Percentiles rank a stretch among this genome's conserved stretches.
phyloP scores from a whole-genome alignment of 2,113 vertebrate genomes.

The Scartelaos histophorus region DNA sequence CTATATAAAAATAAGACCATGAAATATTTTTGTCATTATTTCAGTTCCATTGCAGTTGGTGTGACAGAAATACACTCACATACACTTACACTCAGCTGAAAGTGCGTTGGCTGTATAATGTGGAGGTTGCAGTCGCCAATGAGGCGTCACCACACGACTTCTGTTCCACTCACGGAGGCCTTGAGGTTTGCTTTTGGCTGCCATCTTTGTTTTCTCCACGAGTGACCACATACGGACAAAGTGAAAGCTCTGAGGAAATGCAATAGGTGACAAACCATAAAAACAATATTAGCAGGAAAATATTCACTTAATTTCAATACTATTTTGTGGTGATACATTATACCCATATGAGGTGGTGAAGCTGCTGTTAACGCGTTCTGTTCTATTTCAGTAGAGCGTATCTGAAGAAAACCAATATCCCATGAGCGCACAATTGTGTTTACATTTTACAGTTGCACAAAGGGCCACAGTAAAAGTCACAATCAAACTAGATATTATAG shows the following conservation, averaged over 20 bases:
- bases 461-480: too few relatives aligned
- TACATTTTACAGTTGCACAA: too few relatives aligned
- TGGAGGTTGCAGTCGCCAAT: not conserved
- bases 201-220: not conserved
- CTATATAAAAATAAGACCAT: not conserved
- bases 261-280: not conserved
- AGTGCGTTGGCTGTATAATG: not conserved
- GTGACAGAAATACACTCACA: not conserved
- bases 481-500: too few relatives aligned
- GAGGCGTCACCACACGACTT: not conserved
- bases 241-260: not conserved
- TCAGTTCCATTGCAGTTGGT: not conserved
- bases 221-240: not conserved
- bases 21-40: not conserved
- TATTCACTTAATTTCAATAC: not conserved
- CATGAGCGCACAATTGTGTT: too few relatives aligned
- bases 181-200: constrained; percentile 6
- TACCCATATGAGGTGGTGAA: too few relatives aligned
- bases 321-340: too few relatives aligned
- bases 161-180: not conserved
- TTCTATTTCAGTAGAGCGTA: too few relatives aligned
- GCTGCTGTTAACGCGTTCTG: too few relatives aligned
- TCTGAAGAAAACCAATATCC: too few relatives aligned
- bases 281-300: not conserved
- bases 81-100: not conserved